Conservation (phyloP, 2,797 vertebrate genomes). For the Sebastes glaucus region DNA sequence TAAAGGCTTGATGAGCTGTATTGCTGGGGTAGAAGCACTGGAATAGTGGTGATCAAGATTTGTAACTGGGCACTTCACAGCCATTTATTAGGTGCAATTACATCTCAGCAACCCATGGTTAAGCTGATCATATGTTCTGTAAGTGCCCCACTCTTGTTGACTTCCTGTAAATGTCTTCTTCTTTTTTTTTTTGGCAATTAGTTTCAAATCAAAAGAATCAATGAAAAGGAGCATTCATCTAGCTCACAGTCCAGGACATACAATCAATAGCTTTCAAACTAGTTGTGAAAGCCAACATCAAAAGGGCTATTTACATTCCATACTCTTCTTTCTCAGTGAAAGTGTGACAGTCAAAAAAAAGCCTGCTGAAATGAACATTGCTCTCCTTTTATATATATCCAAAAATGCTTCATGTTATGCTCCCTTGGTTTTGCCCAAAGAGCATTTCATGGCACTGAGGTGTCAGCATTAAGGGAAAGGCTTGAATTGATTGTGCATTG, state of each 20-base stretch:
- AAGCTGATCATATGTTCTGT: conserved; percentile 75
- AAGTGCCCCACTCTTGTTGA: conserved; percentile 70
- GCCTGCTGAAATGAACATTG: conserved; percentile 3
- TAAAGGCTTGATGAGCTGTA: background rate
- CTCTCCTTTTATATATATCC: conserved; percentile 9
- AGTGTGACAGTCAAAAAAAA: conserved; percentile 3
- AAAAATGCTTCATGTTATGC: conserved; percentile 8
- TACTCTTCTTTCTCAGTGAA: conserved; percentile 11
- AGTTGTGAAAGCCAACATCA: conserved; percentile 28
- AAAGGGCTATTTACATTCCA: conserved; percentile 39
- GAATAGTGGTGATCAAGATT: conserved; percentile 39
- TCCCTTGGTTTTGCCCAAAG: conserved; percentile 14
- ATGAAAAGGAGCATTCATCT: conserved; percentile 58
- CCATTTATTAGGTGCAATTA: conserved; percentile 78
- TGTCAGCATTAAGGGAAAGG: conserved; percentile 27
- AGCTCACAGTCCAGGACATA: conserved; percentile 42
- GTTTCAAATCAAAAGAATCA: conserved; percentile 75
- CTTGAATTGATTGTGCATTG: conserved; percentile 69
- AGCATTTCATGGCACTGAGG: conserved; percentile 22
- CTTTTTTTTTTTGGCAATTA: conserved; percentile 71
- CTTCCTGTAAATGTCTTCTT: conserved; percentile 60
- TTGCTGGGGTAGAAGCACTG: background rate
- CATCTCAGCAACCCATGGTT: conserved; percentile 69
- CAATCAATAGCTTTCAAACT: conserved; percentile 77
- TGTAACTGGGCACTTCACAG: conserved; percentile 59